Base-by-base conservation (phyloP, 2,888 invertebrate genomes). In the Protophormia terraenovae region DNA sequence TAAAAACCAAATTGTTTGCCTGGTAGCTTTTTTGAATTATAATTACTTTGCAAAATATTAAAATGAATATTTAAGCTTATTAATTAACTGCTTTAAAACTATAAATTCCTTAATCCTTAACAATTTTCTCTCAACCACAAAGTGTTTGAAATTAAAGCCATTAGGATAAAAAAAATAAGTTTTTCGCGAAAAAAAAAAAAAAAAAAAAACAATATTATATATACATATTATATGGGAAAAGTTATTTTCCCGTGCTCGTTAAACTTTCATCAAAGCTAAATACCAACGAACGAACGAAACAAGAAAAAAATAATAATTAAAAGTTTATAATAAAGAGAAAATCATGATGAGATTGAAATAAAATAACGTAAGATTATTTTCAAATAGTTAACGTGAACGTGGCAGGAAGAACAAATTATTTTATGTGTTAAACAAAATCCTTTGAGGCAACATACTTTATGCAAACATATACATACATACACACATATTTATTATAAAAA, bases 321-420 rank as follows among this genome's bases (percentile, higher is more conserved):
- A 80, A 80, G 55, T 58, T 73, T 27, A 32, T 60, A 47, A 73
- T 67, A 60, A 67, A 73, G 67, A 50, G 24, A 73, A 58, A 55
- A 22, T 66, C 22, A 55, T 79, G 50, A 62, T 62, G 41, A 38
- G 50, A 64, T 41, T 55, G 45, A 55, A 79, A 62, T 50, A 55
- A 64, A 62, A 64, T 62, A 53, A 64, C 29, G n/a, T 64, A 45
- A 41, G 27, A 50, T 71, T 69, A 14, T 22, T 58, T 71, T 60
- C n/a, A 71, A 78, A 72, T 55, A 58, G 55, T 73, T 80, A 27
- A 55, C 35, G 14, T 27, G 10, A 66, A 66, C 45, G 38, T 41
- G 71, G 27, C 55, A 14, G 16, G 3, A 72, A 32, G n/a, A 72
- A 55, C 24, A 64, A 64, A 55, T 64, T 72, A 41, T 35, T 64